These are phyloP conservation scores for Coregonus ussuriensis DNA, from an alignment of 2,797 vertebrate genomes.

Conservation along the genomic window DNA sequence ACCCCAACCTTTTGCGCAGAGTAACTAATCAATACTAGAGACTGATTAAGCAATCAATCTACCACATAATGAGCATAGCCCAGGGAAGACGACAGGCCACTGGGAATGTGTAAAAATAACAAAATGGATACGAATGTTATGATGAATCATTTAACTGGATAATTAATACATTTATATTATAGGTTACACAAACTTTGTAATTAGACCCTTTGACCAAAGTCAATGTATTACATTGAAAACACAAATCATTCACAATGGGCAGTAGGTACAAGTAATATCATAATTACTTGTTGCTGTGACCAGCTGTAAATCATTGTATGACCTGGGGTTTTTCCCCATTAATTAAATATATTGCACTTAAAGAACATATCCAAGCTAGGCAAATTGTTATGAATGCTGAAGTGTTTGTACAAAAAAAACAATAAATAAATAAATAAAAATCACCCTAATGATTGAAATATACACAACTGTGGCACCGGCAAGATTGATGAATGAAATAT, in stretches of 20 bases:
- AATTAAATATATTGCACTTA: too few relatives aligned
- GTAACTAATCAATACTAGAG: conserved; percentile 62
- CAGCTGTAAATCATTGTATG: not conserved
- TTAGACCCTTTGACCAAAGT: not conserved
- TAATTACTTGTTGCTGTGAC: not conserved
- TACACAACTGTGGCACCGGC: too few relatives aligned
- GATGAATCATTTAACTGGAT: not conserved
- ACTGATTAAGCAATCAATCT: conserved; percentile 70
- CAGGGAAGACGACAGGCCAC: conserved; percentile 2
- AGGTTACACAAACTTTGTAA: not conserved
- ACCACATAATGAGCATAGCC: conserved; percentile 51
- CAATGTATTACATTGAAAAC: not conserved
- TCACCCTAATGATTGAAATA: too few relatives aligned
- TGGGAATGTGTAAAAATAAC: not conserved
- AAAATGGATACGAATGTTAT: not conserved
- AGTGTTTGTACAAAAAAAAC: too few relatives aligned
- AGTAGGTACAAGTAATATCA: not conserved
- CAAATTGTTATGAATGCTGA: too few relatives aligned
- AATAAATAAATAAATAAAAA: too few relatives aligned
- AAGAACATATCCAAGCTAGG: too few relatives aligned
- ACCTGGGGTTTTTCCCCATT: too few relatives aligned
- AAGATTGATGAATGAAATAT: too few relatives aligned
- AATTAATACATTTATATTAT: conserved; percentile 1
- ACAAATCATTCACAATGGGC: not conserved
- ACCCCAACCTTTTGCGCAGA: conserved; percentile 54